Percentiles rank a stretch among this genome's conserved stretches.
Evolutionary conservation across 2,797 vertebrate genomes (phyloP).

Genomic region (Mus caroli): DNA sequence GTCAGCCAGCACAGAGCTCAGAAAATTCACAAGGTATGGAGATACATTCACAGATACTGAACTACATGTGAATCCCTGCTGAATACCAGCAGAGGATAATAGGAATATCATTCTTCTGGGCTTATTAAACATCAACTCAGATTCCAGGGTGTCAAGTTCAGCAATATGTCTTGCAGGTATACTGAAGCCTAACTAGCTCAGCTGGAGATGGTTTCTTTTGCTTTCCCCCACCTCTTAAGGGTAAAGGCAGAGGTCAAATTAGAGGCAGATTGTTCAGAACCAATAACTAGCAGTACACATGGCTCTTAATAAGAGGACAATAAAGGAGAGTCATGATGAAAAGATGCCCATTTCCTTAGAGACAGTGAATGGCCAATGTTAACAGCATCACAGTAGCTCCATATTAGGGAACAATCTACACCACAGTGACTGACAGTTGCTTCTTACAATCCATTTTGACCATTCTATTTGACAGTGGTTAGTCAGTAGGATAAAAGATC

Average conservation of each 20-base stretch:
- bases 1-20: background rate
- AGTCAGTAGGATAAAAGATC: background rate
- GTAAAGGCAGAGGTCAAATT: background rate
- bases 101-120: background rate
- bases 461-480: background rate
- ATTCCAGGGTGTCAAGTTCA: background rate
- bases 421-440: background rate
- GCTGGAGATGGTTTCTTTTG: background rate
- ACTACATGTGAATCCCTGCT: background rate
- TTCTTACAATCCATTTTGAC: background rate
- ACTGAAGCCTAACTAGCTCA: background rate
- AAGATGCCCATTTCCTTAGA: slow-evolving; percentile 9
- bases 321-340: background rate
- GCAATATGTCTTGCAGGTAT: background rate
- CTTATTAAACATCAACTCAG: background rate
- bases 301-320: background rate
- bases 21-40: background rate
- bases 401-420: background rate
- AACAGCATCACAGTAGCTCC: background rate
- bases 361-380: background rate
- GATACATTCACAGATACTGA: background rate
- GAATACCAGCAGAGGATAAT: background rate
- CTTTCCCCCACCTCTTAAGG: background rate
- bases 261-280: slow-evolving; percentile 19
- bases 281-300: background rate